These are phyloP conservation scores for Clitarchus hookeri DNA, from an alignment of 2,888 invertebrate genomes.

Conservation along the genomic window DNA sequence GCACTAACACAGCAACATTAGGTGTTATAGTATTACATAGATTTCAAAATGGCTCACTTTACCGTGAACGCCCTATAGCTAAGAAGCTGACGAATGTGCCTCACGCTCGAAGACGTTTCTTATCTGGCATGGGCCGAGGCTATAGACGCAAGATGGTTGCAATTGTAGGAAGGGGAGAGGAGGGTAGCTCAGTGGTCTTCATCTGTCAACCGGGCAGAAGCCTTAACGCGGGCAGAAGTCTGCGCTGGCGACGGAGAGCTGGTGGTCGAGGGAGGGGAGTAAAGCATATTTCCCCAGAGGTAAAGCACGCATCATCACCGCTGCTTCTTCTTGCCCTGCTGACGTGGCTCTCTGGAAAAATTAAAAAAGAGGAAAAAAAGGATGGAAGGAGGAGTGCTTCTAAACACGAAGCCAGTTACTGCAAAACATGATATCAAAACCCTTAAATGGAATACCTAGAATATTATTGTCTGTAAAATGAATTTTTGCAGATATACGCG, in stretches of 20 bases:
- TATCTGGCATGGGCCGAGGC: no score
- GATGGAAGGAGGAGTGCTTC: neutral
- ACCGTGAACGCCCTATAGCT: no score
- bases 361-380: neutral
- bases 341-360: neutral
- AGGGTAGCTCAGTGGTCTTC: neutral
- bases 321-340: neutral
- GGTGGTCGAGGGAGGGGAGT: neutral
- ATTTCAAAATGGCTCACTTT: no score
- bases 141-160: no score
- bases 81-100: no score
- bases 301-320: neutral
- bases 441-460: no score
- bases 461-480: no score
- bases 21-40: no score
- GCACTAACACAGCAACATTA: no score
- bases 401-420: neutral
- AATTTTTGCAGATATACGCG: no score
- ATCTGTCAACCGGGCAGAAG: neutral
- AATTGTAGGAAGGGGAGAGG: neutral
- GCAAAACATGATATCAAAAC: no score
- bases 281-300: conserved; percentile 14
- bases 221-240: neutral
- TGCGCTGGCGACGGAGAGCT: neutral
- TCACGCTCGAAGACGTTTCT: no score